These are phyloP conservation scores for Drosophila kohkoa DNA, from an alignment of 1,140 invertebrate genomes.

Conservation along the genomic window DNA sequence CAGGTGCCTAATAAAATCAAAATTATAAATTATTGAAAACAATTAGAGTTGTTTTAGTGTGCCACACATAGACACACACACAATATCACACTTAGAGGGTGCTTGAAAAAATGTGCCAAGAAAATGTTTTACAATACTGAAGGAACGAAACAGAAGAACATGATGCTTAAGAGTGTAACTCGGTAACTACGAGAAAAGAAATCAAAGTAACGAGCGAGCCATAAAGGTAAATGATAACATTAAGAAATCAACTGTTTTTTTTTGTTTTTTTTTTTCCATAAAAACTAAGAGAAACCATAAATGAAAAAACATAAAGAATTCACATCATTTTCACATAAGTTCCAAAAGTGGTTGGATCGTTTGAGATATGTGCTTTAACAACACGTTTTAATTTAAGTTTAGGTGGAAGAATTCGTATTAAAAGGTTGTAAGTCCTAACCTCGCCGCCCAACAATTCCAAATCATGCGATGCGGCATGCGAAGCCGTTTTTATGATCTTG, in stretches of 20 bases:
- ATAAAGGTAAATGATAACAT: slow-evolving; percentile 34
- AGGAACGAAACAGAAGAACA: slow-evolving; percentile 45
- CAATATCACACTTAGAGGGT: slow-evolving; percentile 43
- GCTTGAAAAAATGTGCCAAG: slow-evolving; percentile 47
- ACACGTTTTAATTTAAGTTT: slow-evolving; percentile 62
- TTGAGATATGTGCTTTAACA: slow-evolving; percentile 56
- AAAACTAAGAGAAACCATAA: slow-evolving; percentile 14
- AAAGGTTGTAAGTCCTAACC: slow-evolving; percentile 83
- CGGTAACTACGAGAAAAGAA: slow-evolving; percentile 50
- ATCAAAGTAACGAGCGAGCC: slow-evolving; percentile 64
- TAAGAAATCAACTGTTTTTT: slow-evolving; percentile 15
- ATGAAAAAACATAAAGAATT: slow-evolving; percentile 48
- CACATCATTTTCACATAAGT: slow-evolving; percentile 74
- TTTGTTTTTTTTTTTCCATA: neutral
- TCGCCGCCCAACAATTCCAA: slow-evolving; percentile 87
- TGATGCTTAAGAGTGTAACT: slow-evolving; percentile 53
- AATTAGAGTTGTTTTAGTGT: slow-evolving; percentile 7
- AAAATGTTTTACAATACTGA: slow-evolving; percentile 31
- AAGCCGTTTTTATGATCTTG: slow-evolving; percentile 94
- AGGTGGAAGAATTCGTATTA: slow-evolving; percentile 71
- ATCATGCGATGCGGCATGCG: slow-evolving; percentile 91
- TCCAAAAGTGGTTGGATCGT: slow-evolving; percentile 47
- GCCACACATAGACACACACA: slow-evolving; percentile 28
- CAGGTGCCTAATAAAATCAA: slow-evolving; percentile 16
- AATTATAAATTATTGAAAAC: neutral